Conservation (phyloP, 2,113 vertebrate species). For the Chaetorhynchus papuensis region DNA sequence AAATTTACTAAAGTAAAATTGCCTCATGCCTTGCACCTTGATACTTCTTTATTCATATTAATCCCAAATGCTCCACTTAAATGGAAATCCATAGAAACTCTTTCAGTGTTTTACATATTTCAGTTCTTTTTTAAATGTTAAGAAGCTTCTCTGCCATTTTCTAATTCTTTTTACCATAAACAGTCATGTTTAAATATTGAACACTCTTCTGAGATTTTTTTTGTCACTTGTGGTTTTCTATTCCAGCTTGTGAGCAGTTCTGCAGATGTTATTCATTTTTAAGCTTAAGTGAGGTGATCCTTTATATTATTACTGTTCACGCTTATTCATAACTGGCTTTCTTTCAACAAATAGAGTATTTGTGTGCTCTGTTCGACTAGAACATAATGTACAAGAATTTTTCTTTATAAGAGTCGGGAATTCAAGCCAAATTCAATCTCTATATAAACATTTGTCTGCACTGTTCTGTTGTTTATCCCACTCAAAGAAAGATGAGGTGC, state of each 20-base stretch:
- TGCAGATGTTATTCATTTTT: slow-evolving; percentile 1
- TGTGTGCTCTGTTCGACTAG: background rate
- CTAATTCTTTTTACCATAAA: background rate
- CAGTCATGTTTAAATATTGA: background rate
- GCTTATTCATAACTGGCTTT: slow-evolving; percentile 16
- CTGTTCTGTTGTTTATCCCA: slow-evolving; percentile 21
- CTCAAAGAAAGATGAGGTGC: slow-evolving; percentile 6
- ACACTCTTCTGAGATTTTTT: background rate
- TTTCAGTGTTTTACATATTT: background rate
- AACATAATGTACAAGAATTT: background rate
- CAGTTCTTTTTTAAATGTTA: background rate
- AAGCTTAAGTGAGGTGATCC: background rate
- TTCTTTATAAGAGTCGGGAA: background rate
- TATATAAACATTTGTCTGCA: slow-evolving; percentile 4
- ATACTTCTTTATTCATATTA: background rate
- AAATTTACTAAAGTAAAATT: background rate
- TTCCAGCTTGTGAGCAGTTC: background rate
- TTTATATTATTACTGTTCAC: slow-evolving; percentile 15
- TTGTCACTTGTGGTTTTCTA: background rate
- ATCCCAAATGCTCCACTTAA: background rate
- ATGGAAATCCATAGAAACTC: background rate
- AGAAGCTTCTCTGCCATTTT: background rate
- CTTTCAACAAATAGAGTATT: background rate
- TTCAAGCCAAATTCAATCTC: background rate
- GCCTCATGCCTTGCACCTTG: background rate